Conservation (phyloP, 2,113 vertebrate species). For the Canis aureus region DNA sequence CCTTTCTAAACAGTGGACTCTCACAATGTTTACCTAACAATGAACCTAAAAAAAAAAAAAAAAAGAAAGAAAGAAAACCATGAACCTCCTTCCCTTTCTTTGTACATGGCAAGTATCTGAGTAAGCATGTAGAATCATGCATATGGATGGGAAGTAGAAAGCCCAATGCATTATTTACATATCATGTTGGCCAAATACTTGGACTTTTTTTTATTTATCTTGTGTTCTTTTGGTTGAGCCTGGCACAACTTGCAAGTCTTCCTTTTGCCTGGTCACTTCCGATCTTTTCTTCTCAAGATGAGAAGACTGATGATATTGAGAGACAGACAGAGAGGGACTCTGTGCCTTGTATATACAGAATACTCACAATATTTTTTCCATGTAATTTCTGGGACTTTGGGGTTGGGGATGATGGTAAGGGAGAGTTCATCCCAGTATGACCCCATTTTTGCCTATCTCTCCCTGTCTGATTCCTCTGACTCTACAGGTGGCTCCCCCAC, state of each 20-base stretch:
- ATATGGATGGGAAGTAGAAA: neutral
- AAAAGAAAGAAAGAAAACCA: neutral
- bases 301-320: neutral
- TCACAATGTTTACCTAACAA: neutral
- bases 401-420: neutral
- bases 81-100: neutral
- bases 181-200: neutral
- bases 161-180: neutral
- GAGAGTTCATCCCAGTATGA: conserved; percentile 49
- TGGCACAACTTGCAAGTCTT: neutral
- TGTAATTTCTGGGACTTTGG: neutral
- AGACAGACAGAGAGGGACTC: neutral
- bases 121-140: neutral
- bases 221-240: neutral
- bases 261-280: neutral
- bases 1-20: neutral
- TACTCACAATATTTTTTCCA: neutral
- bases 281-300: neutral
- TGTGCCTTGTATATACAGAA: neutral
- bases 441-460: conserved; percentile 25
- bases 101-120: neutral
- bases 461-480: conserved; percentile 70
- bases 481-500: conserved; percentile 51
- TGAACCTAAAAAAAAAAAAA: no score
- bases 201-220: neutral